A percentile compares a stretch with the other conserved stretches of the same genome.
Evolutionary conservation across 2,113 vertebrate species (phyloP).

Genomic region (Aspidoscelis tigris): DNA sequence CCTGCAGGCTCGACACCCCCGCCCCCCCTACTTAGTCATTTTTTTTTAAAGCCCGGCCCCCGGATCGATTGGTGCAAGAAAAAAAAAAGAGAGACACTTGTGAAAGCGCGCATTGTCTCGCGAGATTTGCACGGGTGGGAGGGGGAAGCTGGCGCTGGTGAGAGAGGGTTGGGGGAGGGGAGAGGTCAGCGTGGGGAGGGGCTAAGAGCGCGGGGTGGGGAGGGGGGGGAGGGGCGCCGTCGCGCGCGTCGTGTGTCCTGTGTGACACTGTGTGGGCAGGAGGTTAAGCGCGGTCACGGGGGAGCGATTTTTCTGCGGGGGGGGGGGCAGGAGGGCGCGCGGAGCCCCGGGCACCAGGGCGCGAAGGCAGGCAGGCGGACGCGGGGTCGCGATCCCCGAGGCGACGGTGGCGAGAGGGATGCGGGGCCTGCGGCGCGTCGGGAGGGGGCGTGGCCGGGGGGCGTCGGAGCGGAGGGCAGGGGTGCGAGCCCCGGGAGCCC

Average conservation of each 20-base stretch:
- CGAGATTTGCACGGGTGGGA: constrained; percentile 77
- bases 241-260: neutral
- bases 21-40: constrained; percentile 68
- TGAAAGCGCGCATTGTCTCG: constrained; percentile 77
- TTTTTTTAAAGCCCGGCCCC: constrained; percentile 73
- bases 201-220: too few species aligned
- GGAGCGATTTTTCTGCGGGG: too few species aligned
- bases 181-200: constrained; percentile 9
- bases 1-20: constrained; percentile 65
- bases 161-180: neutral
- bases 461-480: too few species aligned
- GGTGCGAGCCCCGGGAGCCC: too few species aligned
- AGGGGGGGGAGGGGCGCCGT: neutral
- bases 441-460: neutral
- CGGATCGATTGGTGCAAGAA: constrained; percentile 73
- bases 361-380: neutral
- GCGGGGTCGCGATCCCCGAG: neutral
- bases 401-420: neutral
- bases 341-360: neutral
- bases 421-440: neutral
- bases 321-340: too few species aligned
- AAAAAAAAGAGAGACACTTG: constrained; percentile 61
- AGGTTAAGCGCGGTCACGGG: neutral
- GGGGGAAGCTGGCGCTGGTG: constrained; percentile 30
- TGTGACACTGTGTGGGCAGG: neutral